These are phyloP conservation scores for Bembecia ichneumoniformis DNA, from an alignment of 2,888 invertebrate species.

Conservation along the genomic window DNA sequence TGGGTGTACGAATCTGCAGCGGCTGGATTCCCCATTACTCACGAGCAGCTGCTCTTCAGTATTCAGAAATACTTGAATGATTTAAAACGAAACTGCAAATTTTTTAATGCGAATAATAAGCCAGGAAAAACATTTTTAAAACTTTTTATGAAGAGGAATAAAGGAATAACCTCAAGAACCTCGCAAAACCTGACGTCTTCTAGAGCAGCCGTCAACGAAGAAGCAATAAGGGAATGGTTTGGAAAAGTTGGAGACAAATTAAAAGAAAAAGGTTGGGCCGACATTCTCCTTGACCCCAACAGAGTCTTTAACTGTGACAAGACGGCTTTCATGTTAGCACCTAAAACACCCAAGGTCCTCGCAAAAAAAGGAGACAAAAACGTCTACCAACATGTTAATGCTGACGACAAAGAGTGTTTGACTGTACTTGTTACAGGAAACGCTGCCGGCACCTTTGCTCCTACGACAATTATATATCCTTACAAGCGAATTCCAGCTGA, in stretches of 20 bases:
- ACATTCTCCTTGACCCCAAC: too few species aligned
- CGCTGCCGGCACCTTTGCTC: too few species aligned
- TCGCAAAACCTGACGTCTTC: too few species aligned
- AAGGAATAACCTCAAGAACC: too few species aligned
- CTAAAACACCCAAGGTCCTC: too few species aligned
- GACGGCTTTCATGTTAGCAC: conserved; percentile 8
- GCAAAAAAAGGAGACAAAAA: too few species aligned
- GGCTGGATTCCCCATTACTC: conserved; percentile 3
- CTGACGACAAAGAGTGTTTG: too few species aligned
- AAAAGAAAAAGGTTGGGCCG: conserved; percentile 11
- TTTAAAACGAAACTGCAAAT: conserved; percentile 1
- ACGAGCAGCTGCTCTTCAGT: conserved; percentile 2
- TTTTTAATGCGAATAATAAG: too few species aligned
- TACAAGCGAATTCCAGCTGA: background rate
- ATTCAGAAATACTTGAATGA: conserved; percentile 3
- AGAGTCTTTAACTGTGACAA: conserved; percentile 19
- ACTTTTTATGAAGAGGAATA: too few species aligned
- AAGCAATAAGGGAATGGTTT: conserved; percentile 6
- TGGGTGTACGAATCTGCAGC: conserved; percentile 4
- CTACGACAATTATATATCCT: background rate
- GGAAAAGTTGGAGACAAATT: conserved; percentile 7
- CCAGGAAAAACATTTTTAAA: background rate
- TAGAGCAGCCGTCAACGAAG: too few species aligned
- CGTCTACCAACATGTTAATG: too few species aligned
- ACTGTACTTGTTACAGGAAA: too few species aligned